Conservation (phyloP, 2,113 vertebrate genomes). For the Coptodon bakossiorum region DNA sequence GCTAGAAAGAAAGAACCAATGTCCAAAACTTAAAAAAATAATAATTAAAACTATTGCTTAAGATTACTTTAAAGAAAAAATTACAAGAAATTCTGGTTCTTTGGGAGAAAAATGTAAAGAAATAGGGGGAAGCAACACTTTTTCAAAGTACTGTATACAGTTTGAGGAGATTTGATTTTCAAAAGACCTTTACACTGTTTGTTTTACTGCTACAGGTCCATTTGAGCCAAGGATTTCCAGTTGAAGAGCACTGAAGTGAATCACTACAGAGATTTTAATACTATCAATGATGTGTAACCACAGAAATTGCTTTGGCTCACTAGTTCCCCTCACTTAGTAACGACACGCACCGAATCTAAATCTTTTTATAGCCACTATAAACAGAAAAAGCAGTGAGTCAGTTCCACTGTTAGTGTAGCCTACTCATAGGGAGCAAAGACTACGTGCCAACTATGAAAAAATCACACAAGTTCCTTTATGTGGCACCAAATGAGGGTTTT, state of each 20-base stretch:
- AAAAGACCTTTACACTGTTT: neutral
- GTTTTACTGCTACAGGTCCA: neutral
- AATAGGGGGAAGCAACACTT: neutral
- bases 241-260: neutral
- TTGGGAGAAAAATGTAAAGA: neutral
- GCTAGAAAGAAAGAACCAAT: neutral
- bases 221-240: neutral
- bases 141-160: neutral
- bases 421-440: neutral
- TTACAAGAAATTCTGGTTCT: neutral
- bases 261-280: neutral
- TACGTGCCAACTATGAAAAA: neutral
- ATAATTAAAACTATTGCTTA: neutral
- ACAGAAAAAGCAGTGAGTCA: neutral
- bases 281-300: neutral
- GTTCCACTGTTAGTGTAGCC: neutral
- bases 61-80: neutral
- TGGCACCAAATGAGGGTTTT: neutral
- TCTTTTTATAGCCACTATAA: neutral
- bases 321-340: neutral
- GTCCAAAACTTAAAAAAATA: neutral
- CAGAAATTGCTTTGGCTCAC: neutral
- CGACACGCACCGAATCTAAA: neutral
- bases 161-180: neutral
- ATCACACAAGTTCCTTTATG: neutral